Percentiles rank a stretch among this genome's conserved stretches.
These are phyloP conservation scores for Emberiza fucata DNA, from an alignment of 2,113 vertebrate species.

Conservation along the genomic window DNA sequence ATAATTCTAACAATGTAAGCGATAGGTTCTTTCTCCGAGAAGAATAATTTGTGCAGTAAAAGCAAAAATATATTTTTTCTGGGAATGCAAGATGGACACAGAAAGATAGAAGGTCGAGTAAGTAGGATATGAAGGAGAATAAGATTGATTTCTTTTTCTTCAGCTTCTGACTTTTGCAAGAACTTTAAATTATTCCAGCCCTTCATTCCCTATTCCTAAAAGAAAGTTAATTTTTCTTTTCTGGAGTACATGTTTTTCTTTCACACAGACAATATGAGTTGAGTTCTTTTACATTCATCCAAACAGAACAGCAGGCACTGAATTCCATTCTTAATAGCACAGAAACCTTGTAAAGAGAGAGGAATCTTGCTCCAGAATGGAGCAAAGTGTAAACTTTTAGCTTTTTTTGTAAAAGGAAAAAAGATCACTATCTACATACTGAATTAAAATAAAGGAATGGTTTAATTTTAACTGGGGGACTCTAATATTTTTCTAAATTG, in stretches of 20 bases:
- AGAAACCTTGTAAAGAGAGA: background rate
- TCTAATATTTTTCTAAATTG: background rate
- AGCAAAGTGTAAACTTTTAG: background rate
- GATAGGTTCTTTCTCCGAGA: background rate
- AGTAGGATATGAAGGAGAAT: background rate
- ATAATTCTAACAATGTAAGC: background rate
- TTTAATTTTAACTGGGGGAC: background rate
- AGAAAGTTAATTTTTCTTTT: background rate
- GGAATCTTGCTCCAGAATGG: background rate
- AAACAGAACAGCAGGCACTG: background rate
- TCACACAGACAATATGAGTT: fast-evolving
- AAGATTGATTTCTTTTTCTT: background rate
- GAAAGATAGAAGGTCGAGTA: background rate
- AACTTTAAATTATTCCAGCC: background rate
- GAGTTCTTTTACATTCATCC: background rate
- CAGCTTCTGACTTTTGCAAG: background rate
- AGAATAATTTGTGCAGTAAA: background rate
- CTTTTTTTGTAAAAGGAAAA: background rate
- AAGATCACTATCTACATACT: background rate
- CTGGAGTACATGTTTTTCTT: background rate
- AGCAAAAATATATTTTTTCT: background rate
- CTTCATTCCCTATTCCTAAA: background rate
- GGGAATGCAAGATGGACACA: background rate
- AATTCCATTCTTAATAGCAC: background rate
- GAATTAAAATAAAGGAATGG: background rate